Percentiles rank a stretch among this genome's conserved stretches.
phyloP scores from a whole-genome alignment of 2,888 invertebrate genomes.

The Stenurella melanura region DNA sequence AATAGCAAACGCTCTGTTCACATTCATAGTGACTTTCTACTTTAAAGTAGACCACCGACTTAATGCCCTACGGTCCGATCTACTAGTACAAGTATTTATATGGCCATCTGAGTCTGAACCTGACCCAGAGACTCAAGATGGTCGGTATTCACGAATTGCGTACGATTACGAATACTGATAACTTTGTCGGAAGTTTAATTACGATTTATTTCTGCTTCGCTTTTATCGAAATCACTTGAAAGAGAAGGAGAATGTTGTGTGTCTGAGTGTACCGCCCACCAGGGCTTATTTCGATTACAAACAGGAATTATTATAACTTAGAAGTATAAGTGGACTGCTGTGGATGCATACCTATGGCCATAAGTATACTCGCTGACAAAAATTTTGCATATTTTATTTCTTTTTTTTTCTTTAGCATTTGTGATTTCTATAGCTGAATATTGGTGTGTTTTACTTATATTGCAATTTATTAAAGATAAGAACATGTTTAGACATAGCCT shows the following conservation, averaged over 20 bases:
- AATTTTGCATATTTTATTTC: no score
- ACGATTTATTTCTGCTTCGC: constrained; percentile 15
- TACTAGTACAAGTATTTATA: constrained; percentile 27
- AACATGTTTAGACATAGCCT: no score
- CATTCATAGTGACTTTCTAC: constrained; percentile 37
- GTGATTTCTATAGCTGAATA: no score
- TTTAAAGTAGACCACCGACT: constrained; percentile 37
- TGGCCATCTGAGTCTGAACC: constrained; percentile 32
- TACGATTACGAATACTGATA: constrained; percentile 27
- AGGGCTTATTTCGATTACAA: constrained; percentile 17
- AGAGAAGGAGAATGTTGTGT: constrained; percentile 10
- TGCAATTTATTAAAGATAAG: no score
- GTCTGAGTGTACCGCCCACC: constrained; percentile 15
- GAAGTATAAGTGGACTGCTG: constrained; percentile 7
- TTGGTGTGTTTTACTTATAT: no score
- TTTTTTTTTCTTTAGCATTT: no score
- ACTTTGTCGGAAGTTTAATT: constrained; percentile 31
- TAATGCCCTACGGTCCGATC: constrained; percentile 26
- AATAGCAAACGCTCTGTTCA: constrained; percentile 14
- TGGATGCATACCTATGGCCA: constrained; percentile 7
- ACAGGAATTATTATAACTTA: constrained; percentile 5
- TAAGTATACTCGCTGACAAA: no score
- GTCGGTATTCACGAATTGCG: constrained; percentile 26
- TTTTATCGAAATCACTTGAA: constrained; percentile 29
- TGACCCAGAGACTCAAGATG: constrained; percentile 32